A percentile compares a stretch with the other conserved stretches of the same genome.
These are phyloP conservation scores for Xestobium rufovillosum DNA, from an alignment of 2,888 invertebrate species.

Conservation along the genomic window DNA sequence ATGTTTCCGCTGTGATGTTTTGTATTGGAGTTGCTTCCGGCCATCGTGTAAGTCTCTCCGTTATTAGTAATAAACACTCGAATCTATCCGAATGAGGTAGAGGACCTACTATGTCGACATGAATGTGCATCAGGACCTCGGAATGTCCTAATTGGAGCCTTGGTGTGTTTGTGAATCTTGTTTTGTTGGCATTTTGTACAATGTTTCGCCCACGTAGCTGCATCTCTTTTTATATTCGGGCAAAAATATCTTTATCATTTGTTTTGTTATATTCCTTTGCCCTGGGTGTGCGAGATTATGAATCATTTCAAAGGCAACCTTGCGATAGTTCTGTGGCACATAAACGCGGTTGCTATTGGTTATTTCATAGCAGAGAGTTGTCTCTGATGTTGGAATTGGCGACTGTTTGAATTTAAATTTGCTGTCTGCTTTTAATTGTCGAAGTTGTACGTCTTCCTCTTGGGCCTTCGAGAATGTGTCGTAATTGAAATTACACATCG, in stretches of 20 bases:
- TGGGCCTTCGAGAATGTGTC: too few relatives aligned
- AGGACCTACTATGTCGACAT: background rate
- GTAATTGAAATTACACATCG: too few relatives aligned
- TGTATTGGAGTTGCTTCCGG: background rate
- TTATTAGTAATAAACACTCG: background rate
- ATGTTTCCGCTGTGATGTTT: constrained; percentile 2
- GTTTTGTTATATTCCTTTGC: background rate
- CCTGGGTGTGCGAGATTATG: background rate
- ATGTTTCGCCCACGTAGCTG: background rate
- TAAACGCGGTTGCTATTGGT: background rate
- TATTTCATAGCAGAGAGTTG: background rate
- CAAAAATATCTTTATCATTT: background rate
- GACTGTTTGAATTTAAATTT: background rate
- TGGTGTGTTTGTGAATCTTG: constrained; percentile 3
- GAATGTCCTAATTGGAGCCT: background rate
- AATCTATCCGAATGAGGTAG: constrained; percentile 1
- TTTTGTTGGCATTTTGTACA: background rate
- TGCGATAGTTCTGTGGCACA: background rate
- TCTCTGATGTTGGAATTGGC: background rate
- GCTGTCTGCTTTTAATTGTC: too few relatives aligned
- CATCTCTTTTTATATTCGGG: constrained; percentile 1
- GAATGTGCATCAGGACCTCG: constrained; percentile 1
- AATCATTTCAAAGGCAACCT: background rate
- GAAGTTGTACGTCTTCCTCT: too few relatives aligned
- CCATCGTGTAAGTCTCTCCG: background rate